Base-by-base conservation (phyloP, 1,140 invertebrate genomes). In the Calephelis virginiensis region DNA sequence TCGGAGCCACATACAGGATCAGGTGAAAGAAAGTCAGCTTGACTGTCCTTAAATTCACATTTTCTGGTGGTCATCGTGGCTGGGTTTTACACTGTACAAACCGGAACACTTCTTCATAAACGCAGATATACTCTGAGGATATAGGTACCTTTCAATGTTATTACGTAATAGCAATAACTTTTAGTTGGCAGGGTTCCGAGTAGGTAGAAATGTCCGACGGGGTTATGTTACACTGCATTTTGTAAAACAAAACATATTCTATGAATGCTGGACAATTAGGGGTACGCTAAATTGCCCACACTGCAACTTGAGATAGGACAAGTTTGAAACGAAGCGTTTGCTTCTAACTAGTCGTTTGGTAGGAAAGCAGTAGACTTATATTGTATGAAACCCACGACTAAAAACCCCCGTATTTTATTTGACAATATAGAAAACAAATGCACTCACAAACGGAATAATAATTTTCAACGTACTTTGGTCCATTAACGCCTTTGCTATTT, bases 151-250 rank as follows among this genome's bases (percentile, higher is more conserved):
- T n/a, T 10, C 12, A 37, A 59, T 59, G 12, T n/a, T 12, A 59
- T 59, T 59, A 17, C 37, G 28, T 59, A 59, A 59, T 59, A 37
- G 53, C 37, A 59, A 59, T 38, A 28, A 49, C 62, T 49, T 79
- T 77, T 80, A 80, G 78, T 86, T 89, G 86, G 83, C 86, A 82
- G 49, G 61, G 66, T 78, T 85, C 85, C 85, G 79, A 86, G 80
- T 87, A 86, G 86, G 82, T 77, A 81, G 77, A 73, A 74, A 81
- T 76, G 74, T 56, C 68, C 71, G 71, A 10, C 50, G 28, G 71
- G 77, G 74, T 82, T 78, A 76, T 80, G 72, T 81, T 81, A 80
- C 80, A 47, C 66, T 73, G 75, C 78, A 77, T 74, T 73, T 77
- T 78, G 74, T 88, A 83, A 83, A 86, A 89, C 78, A 86, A 85